Evolutionary conservation across 53 echinoderm and acorn worm species (phyloP).

Genomic region (Astropecten irregularis): DNA sequence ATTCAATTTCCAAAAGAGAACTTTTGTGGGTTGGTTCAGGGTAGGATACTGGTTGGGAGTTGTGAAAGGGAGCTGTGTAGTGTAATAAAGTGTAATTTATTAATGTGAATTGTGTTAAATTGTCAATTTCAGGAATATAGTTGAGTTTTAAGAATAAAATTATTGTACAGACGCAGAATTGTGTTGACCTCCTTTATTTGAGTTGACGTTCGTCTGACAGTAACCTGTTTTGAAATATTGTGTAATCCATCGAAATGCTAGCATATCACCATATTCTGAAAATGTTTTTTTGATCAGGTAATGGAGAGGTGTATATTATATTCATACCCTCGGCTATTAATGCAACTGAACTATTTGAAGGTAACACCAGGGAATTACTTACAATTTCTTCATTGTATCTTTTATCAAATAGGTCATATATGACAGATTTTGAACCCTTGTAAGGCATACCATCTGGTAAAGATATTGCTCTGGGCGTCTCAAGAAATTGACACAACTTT

Average conservation of each 20-base stretch:
- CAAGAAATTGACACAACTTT: conserved; percentile 35
- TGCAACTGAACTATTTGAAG: not conserved
- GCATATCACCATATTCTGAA: conserved; percentile 32
- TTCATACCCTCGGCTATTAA: conserved; percentile 59
- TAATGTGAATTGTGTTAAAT: too few species aligned
- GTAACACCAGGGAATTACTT: not conserved
- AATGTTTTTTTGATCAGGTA: conserved; percentile 27
- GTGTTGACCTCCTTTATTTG: too few species aligned
- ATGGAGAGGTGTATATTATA: conserved; percentile 41
- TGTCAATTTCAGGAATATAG: too few species aligned
- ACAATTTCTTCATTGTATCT: not conserved
- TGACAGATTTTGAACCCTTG: conserved; percentile 33
- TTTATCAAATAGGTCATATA: conserved; percentile 32
- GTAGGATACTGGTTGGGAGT: too few species aligned
- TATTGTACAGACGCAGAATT: too few species aligned
- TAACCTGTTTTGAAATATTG: conserved; percentile 32
- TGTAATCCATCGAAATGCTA: conserved; percentile 15
- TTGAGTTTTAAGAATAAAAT: too few species aligned
- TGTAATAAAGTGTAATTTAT: too few species aligned
- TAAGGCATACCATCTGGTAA: conserved; percentile 9
- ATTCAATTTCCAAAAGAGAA: too few species aligned
- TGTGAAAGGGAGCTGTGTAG: too few species aligned
- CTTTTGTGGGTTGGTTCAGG: too few species aligned
- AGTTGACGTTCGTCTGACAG: too few species aligned
- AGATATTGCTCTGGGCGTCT: conserved; percentile 38